Base-by-base conservation (phyloP, 2,113 vertebrate species). In the Scopus umbretta region DNA sequence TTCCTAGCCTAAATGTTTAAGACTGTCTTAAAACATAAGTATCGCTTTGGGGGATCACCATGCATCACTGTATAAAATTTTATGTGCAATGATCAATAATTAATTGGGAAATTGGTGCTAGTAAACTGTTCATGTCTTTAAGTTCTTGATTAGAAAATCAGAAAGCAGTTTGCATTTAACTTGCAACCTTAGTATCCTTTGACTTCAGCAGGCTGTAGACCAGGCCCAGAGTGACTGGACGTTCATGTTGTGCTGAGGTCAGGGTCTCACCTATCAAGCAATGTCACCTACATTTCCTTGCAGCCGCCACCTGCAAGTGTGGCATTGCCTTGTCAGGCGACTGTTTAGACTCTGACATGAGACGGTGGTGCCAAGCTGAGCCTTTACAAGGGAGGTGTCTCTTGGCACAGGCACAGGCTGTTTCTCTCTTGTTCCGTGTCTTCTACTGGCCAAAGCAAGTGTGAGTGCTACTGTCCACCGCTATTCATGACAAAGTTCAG, bases 251-350 rank as follows among this genome's bases (percentile, higher is more conserved):
- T 78, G 26, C 45, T 6, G 2, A n/a, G 21, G 18, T 16, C 6
- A 4, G 47, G 29, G 3, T 79, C 53, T 52, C 0, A 0, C 23
- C 23, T 30, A 1, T 6, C 0, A 0, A 58, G 50, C 34, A 75
- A 25, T 7, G 22, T 42, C 65, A 34, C 29, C 1, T 1, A 23
- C 0, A 0, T 53, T 86, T 72, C 36, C 40, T 68, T 80, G 42
- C 62, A 82, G 30, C 23, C 63, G 26, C 32, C 5, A 0, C 53
- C 74, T 80, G 32, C n/a, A 43, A 67, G 23, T 0, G 0, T 58
- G 45, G 20, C 58, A 72, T 90, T 40, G 26, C 20, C 43, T 70
- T 76, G 13, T n/a, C 32, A 80, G 38, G 21, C 0, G 4, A 11
- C 5, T 72, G 2, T 49, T 88, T 22, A 32, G 62, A 32, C 36